These are phyloP conservation scores for Trachemys scripta DNA, from an alignment of 2,113 vertebrate genomes.

Conservation along the genomic window DNA sequence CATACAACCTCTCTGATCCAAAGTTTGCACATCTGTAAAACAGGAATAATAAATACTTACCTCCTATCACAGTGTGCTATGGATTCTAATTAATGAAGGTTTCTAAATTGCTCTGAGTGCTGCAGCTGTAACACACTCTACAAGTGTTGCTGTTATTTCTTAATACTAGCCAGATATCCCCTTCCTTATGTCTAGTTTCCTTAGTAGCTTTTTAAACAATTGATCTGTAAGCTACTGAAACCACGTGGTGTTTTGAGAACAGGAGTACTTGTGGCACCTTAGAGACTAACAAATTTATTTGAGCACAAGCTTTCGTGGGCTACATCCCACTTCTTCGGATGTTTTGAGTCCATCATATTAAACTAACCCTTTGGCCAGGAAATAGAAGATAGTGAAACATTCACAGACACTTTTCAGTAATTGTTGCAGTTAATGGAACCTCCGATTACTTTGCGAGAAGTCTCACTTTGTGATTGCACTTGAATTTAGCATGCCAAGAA, in stretches of 20 bases:
- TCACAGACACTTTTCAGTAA: constrained; percentile 56
- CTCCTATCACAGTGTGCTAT: constrained; percentile 22
- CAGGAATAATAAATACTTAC: constrained; percentile 19
- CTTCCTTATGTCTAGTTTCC: not conserved
- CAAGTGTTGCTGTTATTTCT: constrained; percentile 31
- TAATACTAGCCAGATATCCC: not conserved
- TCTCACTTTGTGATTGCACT: constrained; percentile 30
- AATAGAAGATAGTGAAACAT: constrained; percentile 36
- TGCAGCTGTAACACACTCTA: not conserved
- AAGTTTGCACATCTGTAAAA: constrained; percentile 11
- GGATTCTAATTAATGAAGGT: constrained; percentile 43
- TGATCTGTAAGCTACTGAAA: constrained; percentile 22
- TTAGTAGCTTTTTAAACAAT: not conserved
- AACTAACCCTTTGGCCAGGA: constrained; percentile 38
- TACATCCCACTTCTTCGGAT: not conserved
- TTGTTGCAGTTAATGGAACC: constrained; percentile 55
- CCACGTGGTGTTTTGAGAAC: not conserved
- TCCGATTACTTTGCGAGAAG: constrained; percentile 36
- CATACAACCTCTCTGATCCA: not conserved
- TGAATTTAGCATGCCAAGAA: constrained; percentile 48
- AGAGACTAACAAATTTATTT: too few species aligned
- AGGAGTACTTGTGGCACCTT: too few species aligned
- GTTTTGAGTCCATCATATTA: constrained; percentile 2
- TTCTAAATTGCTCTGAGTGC: constrained; percentile 17
- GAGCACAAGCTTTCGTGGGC: too few species aligned